Percentiles rank a stretch among this genome's conserved stretches.
phyloP scores from a whole-genome alignment of 1,140 invertebrate genomes.

The Lucilia sericata region DNA sequence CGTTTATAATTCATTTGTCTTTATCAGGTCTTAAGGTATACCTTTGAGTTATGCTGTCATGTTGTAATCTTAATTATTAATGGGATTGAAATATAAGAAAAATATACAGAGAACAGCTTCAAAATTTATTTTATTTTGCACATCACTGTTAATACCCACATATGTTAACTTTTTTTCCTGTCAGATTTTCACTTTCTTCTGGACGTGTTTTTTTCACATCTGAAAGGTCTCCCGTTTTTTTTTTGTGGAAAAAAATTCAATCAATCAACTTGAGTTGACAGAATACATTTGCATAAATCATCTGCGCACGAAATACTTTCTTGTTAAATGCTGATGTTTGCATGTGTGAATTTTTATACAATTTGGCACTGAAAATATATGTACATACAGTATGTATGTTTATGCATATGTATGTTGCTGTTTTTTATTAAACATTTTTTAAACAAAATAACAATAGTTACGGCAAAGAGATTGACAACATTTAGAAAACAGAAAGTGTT shows the following conservation, averaged over 20 bases:
- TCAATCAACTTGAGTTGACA: slow-evolving; percentile 41
- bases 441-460: background rate
- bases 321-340: slow-evolving; percentile 5
- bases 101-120: too few relatives aligned
- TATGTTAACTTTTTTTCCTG: background rate
- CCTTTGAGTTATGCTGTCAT: too few relatives aligned
- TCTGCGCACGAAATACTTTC: slow-evolving; percentile 1
- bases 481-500: background rate
- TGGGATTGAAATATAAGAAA: too few relatives aligned
- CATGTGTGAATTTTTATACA: slow-evolving; percentile 11
- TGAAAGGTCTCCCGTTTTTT: background rate
- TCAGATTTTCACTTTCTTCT: background rate
- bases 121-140: too few relatives aligned
- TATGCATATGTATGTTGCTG: background rate
- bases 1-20: too few relatives aligned
- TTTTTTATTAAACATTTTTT: background rate
- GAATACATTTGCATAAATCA: slow-evolving; percentile 41
- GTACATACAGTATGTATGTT: background rate
- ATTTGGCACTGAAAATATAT: slow-evolving; percentile 27
- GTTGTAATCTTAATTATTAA: too few relatives aligned
- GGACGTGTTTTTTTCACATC: background rate
- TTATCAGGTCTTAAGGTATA: too few relatives aligned
- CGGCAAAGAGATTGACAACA: background rate
- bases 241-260: background rate
- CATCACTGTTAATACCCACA: too few relatives aligned